Percentiles rank a stretch among this genome's conserved stretches.
phyloP scores from a whole-genome alignment of 2,888 invertebrate genomes.

The Kryphioiulus occultus region DNA sequence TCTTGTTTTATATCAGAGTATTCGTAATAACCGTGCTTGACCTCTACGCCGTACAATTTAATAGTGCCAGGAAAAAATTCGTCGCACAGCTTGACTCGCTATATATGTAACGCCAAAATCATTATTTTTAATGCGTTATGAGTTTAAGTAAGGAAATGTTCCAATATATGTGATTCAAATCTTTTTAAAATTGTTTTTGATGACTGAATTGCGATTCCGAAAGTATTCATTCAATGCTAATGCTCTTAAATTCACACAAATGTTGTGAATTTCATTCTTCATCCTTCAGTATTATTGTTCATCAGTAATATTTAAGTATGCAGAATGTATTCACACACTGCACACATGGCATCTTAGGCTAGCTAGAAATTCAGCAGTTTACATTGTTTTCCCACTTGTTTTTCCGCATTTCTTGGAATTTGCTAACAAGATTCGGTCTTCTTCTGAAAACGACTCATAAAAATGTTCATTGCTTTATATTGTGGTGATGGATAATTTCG shows the following conservation, averaged over 20 bases:
- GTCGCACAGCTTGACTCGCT: background rate
- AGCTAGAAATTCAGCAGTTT: background rate
- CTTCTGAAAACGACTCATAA: background rate
- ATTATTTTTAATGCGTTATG: background rate
- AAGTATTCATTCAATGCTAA: too few relatives aligned
- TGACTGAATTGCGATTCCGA: too few relatives aligned
- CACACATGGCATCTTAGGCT: too few relatives aligned
- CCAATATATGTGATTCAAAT: too few relatives aligned
- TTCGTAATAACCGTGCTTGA: background rate
- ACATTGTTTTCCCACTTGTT: background rate
- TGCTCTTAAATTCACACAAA: too few relatives aligned
- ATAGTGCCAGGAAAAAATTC: background rate
- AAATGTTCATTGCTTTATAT: constrained; percentile 8
- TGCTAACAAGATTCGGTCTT: background rate
- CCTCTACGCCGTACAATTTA: background rate
- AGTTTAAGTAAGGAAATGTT: background rate
- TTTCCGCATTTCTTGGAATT: background rate
- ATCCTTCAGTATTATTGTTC: too few relatives aligned
- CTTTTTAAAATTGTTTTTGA: background rate
- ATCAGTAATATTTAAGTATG: too few relatives aligned
- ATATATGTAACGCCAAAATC: too few relatives aligned
- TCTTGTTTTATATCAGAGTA: background rate
- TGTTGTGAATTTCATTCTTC: too few relatives aligned
- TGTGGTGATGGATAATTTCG: background rate
- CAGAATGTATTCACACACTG: background rate